These are phyloP conservation scores for Ischnus inquisitorius DNA, from an alignment of 2,888 invertebrate species.

Conservation along the genomic window DNA sequence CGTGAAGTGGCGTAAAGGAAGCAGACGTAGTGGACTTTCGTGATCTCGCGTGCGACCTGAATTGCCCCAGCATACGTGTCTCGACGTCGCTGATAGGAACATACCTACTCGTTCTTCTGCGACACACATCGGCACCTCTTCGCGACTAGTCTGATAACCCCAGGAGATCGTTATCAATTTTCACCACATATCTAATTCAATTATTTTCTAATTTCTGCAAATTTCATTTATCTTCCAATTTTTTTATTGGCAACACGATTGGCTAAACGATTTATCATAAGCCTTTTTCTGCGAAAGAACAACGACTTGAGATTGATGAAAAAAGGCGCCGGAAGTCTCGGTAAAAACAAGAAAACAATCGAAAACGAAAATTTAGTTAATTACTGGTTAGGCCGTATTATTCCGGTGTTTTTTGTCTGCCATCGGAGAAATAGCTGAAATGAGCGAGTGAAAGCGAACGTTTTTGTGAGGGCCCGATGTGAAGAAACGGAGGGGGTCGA, in stretches of 20 bases:
- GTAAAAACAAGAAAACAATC: too few species aligned
- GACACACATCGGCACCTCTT: conserved; percentile 29
- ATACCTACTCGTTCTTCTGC: conserved; percentile 42
- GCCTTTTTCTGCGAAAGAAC: background rate
- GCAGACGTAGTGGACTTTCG: conserved; percentile 71
- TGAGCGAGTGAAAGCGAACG: background rate
- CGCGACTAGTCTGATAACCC: conserved; percentile 19
- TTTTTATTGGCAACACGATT: background rate
- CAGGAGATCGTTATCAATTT: background rate
- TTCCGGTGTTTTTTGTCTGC: background rate
- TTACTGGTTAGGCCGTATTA: background rate
- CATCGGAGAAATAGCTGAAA: background rate
- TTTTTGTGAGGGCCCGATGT: background rate
- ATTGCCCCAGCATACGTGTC: conserved; percentile 62
- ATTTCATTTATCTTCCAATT: background rate
- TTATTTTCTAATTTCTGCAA: conserved; percentile 18
- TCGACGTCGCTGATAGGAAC: conserved; percentile 14
- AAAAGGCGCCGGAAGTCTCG: too few species aligned
- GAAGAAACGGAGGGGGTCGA: conserved; percentile 9
- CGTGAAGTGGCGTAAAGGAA: conserved; percentile 12
- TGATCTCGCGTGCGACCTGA: conserved; percentile 75
- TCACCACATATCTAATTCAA: conserved; percentile 7
- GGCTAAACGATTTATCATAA: background rate
- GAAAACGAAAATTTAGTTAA: background rate
- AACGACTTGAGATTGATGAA: background rate